These are phyloP conservation scores for Antechinus flavipes DNA, from an alignment of 2,113 vertebrate genomes.

Conservation along the genomic window DNA sequence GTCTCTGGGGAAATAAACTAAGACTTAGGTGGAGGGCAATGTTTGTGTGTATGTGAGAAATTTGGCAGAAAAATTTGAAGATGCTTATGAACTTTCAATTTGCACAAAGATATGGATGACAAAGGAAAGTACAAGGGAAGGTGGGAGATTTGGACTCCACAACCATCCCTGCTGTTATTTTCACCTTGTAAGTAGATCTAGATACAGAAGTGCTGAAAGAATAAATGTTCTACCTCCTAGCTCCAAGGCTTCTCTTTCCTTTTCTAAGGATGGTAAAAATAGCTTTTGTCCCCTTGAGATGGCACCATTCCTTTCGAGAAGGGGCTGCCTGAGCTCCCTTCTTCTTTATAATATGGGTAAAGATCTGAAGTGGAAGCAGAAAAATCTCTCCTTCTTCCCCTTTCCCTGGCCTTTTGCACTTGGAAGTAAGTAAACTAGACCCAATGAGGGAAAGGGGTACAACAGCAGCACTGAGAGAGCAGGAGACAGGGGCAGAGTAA, in stretches of 20 bases:
- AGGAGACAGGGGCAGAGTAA: too few species aligned
- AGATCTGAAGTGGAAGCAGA: not conserved
- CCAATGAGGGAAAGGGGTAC: not conserved
- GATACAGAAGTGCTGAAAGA: not conserved
- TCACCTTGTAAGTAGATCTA: not conserved
- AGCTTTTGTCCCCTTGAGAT: not conserved
- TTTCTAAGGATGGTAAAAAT: not conserved
- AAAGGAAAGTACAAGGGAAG: not conserved
- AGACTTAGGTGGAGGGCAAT: not conserved
- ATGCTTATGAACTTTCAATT: too few species aligned
- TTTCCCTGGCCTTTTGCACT: not conserved
- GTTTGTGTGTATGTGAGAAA: too few species aligned
- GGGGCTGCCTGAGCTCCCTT: not conserved
- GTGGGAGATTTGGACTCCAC: too few species aligned
- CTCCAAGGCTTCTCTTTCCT: not conserved
- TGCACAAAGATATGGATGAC: not conserved
- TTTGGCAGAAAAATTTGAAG: too few species aligned
- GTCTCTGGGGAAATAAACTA: not conserved
- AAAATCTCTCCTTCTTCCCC: not conserved
- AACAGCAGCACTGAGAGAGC: not conserved
- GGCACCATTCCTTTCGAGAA: not conserved
- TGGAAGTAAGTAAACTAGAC: not conserved
- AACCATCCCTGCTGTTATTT: not conserved
- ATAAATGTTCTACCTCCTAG: not conserved
- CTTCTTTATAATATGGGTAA: not conserved